Base-by-base conservation (phyloP, 1,140 invertebrate species). In the Mizuhopecten yessoensis region DNA sequence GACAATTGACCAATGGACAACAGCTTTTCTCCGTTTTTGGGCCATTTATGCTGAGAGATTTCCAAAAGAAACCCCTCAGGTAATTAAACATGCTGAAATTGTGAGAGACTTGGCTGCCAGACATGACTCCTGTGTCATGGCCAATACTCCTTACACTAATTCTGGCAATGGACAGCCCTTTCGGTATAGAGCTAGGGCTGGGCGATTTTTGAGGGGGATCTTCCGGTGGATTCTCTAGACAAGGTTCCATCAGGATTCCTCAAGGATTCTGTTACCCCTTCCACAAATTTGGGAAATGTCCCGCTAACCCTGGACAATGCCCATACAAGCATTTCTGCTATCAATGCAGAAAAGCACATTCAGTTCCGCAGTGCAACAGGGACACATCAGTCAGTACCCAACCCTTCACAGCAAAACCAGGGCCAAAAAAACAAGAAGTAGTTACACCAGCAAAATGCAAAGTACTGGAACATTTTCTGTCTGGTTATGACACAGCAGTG, bases 41-140 rank as follows among this genome's bases (percentile, higher is more conserved):
- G 88, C 92, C 3, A 75, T 92, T n/a, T 92, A 92, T 89, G 0
- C 45, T n/a, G 88, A 87, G 33, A 90, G 91, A 89, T 90, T 87
- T 75, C 87, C 91, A n/a, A 86, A 75, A n/a, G n/a, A n/a, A n/a
- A n/a, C n/a, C n/a, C n/a, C n/a, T n/a, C n/a, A 23, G 34, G 33
- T 90, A 20, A 34, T 87, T n/a, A 90, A 92, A 49, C 89, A 90
- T 87, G 45, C 39, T 34, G 91, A 92, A 39, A 89, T 88, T 33
- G 89, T 90, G 0, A n/a, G 89, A 7, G 91, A 92, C 33, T 36
- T 92, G 39, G 89, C 91, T 89, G 29, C 34, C 34, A 0, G 49
- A n/a, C n/a, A 33, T 23, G 87, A 88, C 42, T 10, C 87, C 15
- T 90, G 90, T 87, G 33, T 75, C n/a, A 88, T 86, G 45, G 36